These are phyloP conservation scores for Coenonympha glycerion DNA, from an alignment of 2,888 invertebrate genomes.

Conservation along the genomic window DNA sequence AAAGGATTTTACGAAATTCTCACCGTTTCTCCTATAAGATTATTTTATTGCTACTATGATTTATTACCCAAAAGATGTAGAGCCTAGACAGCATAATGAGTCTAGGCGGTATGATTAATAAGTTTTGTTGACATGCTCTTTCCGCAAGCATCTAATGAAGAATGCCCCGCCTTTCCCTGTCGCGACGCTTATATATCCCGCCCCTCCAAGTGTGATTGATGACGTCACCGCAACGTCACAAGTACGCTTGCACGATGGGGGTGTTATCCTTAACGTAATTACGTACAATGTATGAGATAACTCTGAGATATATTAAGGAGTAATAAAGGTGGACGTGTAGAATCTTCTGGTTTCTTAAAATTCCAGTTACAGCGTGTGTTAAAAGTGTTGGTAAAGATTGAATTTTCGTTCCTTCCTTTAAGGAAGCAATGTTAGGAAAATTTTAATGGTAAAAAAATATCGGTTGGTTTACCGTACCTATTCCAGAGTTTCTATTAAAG, in stretches of 20 bases:
- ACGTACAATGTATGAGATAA: slow-evolving; percentile 35
- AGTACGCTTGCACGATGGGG: slow-evolving; percentile 44
- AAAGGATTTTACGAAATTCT: too few relatives aligned
- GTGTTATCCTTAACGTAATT: slow-evolving; percentile 55
- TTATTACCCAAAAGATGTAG: slow-evolving; percentile 28
- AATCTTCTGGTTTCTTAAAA: not conserved
- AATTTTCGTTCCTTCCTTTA: too few relatives aligned
- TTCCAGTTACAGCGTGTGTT: not conserved
- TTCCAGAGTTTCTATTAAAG: too few relatives aligned
- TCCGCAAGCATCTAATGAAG: slow-evolving; percentile 51
- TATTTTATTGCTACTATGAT: not conserved
- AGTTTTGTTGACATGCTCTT: slow-evolving; percentile 45
- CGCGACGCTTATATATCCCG: slow-evolving; percentile 39
- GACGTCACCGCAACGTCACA: slow-evolving; percentile 54
- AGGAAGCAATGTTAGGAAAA: too few relatives aligned
- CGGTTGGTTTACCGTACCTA: too few relatives aligned
- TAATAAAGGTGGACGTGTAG: slow-evolving; percentile 18
- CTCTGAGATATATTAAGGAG: slow-evolving; percentile 30
- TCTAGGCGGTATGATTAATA: slow-evolving; percentile 52
- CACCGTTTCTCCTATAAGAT: too few relatives aligned
- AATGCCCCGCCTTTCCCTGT: slow-evolving; percentile 46
- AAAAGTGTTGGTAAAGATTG: too few relatives aligned
- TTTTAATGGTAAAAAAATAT: too few relatives aligned
- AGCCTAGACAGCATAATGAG: slow-evolving; percentile 29
- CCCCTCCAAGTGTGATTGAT: slow-evolving; percentile 55